Conservation (phyloP, 2,797 vertebrate genomes). For the Menidia menidia region DNA sequence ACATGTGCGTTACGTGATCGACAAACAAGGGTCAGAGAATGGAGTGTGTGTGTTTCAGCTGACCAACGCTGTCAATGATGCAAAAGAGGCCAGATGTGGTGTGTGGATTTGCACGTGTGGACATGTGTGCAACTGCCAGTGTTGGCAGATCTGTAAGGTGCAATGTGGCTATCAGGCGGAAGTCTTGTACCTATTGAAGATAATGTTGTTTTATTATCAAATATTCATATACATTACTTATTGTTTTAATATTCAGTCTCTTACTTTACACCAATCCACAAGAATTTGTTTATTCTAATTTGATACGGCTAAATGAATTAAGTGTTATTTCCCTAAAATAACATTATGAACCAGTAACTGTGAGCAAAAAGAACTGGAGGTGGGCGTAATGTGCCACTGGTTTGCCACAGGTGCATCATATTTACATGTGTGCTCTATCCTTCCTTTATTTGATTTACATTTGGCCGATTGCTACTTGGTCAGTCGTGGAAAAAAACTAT, state of each 20-base stretch:
- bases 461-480: conserved; percentile 1
- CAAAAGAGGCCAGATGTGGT: conserved; percentile 6
- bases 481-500: conserved; percentile 16
- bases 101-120: conserved; percentile 2
- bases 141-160: not conserved
- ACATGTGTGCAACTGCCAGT: not conserved
- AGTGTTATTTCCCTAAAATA: not conserved
- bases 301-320: not conserved
- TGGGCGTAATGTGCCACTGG: not conserved
- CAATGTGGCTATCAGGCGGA: too few relatives aligned
- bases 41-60: conserved; percentile 7
- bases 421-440: not conserved
- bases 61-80: conserved; percentile 1
- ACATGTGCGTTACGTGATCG: conserved; percentile 20
- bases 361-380: not conserved
- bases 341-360: not conserved
- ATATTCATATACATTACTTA: not conserved
- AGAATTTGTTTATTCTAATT: not conserved
- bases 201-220: not conserved
- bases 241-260: not conserved
- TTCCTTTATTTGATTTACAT: conserved; percentile 12
- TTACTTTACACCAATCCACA: not conserved
- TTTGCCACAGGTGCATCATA: not conserved
- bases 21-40: conserved; percentile 3
- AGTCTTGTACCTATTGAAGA: not conserved